A percentile compares a stretch with the other conserved stretches of the same genome.
Evolutionary conservation across 2,888 invertebrate genomes (phyloP).

Genomic region (Oscheius myriophilus): DNA sequence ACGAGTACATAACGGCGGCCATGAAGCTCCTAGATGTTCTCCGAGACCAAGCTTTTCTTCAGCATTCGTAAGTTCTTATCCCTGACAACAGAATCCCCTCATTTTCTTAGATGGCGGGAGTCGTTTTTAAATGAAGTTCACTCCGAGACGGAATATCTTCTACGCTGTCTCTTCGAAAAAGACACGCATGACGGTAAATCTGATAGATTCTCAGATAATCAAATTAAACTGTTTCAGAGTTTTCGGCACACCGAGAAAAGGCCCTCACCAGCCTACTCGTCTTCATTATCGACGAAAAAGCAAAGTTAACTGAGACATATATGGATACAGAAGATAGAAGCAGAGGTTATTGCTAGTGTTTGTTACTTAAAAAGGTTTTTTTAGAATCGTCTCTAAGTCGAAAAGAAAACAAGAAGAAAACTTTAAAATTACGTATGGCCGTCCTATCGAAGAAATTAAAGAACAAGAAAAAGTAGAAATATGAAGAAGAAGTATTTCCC

Average conservation of each 20-base stretch:
- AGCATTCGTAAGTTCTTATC: constrained; percentile 20
- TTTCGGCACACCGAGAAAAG: constrained; percentile 29
- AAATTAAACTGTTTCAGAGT: constrained; percentile 22
- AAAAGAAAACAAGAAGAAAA: constrained; percentile 32
- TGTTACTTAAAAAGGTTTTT: background rate
- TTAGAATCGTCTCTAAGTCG: constrained; percentile 19
- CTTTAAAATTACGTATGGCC: constrained; percentile 22
- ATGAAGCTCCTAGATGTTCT: constrained; percentile 31
- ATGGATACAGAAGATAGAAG: constrained; percentile 10
- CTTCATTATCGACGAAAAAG: constrained; percentile 37
- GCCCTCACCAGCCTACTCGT: constrained; percentile 33
- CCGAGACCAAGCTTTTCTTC: constrained; percentile 31
- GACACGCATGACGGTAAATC: constrained; percentile 23
- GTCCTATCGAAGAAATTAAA: constrained; percentile 31
- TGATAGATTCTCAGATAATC: no score
- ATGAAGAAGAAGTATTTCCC: background rate
- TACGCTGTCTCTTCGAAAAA: constrained; percentile 33
- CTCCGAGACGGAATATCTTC: constrained; percentile 33
- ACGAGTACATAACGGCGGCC: constrained; percentile 31
- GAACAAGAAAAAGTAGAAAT: constrained; percentile 18
- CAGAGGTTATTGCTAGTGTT: constrained; percentile 5
- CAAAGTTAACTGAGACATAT: constrained; percentile 13
- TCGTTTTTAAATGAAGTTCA: constrained; percentile 36
- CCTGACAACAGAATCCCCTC: no score
- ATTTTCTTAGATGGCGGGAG: constrained; percentile 39